These are phyloP conservation scores for Temnothorax unifasciatus DNA, from an alignment of 2,888 invertebrate genomes.

Conservation along the genomic window DNA sequence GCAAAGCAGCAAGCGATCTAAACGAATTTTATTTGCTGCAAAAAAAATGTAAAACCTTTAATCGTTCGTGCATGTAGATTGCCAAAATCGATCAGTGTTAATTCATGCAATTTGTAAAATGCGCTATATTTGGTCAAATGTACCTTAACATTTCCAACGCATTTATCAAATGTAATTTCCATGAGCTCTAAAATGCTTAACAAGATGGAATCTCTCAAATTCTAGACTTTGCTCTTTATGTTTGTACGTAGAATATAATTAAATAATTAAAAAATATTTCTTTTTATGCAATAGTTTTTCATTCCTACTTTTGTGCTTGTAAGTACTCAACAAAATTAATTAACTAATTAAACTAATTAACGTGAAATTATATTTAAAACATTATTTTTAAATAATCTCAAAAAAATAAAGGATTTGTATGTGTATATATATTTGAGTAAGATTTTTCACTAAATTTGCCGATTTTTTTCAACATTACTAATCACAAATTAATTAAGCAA, in stretches of 20 bases:
- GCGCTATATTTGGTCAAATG: neutral
- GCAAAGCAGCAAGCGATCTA: constrained; percentile 17
- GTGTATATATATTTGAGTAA: neutral
- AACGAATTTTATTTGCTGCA: constrained; percentile 30
- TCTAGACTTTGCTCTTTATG: neutral
- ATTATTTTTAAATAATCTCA: neutral
- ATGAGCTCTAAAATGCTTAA: constrained; percentile 21
- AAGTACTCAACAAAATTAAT: neutral
- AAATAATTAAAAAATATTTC: neutral
- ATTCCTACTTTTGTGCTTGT: neutral
- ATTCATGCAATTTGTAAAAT: constrained; percentile 29
- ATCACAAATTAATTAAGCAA: neutral
- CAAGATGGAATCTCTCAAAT: neutral
- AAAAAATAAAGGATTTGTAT: neutral
- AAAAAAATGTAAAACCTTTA: constrained; percentile 25
- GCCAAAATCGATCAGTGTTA: constrained; percentile 6
- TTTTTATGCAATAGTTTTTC: neutral
- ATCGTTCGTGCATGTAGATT: constrained; percentile 7
- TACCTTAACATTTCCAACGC: constrained; percentile 8
- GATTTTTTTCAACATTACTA: neutral
- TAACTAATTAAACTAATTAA: neutral
- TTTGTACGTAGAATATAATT: neutral
- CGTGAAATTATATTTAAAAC: neutral
- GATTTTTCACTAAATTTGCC: neutral
- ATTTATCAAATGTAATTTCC: neutral